Conservation (phyloP, 2,888 invertebrate species). For the Chrysomela aeneicollis region DNA sequence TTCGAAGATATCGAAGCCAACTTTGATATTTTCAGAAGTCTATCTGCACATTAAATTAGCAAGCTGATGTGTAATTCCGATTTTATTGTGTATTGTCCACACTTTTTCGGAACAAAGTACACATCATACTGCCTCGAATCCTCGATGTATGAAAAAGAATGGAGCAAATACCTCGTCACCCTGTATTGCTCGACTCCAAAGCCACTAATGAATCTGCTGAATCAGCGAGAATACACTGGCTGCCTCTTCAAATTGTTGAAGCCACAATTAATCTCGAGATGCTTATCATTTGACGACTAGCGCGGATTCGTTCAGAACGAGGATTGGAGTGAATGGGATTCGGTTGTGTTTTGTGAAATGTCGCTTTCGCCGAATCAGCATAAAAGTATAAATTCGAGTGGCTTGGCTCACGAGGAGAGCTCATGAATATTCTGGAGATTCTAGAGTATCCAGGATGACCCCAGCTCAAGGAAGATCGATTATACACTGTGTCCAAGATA, state of each 20-base stretch:
- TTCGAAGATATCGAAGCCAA: too few relatives aligned
- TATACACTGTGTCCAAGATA: too few relatives aligned
- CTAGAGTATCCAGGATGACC: conserved; percentile 7
- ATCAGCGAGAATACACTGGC: conserved; percentile 38
- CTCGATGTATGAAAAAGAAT: too few relatives aligned
- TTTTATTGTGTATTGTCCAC: too few relatives aligned
- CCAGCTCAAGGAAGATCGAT: background rate
- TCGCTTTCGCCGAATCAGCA: conserved; percentile 24
- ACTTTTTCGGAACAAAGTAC: too few relatives aligned
- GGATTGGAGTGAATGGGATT: conserved; percentile 16
- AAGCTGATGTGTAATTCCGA: too few relatives aligned
- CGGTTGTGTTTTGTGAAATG: conserved; percentile 23
- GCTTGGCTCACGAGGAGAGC: conserved; percentile 12
- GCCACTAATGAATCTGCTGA: conserved; percentile 44
- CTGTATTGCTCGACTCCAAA: conserved; percentile 26
- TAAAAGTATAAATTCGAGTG: conserved; percentile 27
- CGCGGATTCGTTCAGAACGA: conserved; percentile 24
- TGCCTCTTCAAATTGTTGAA: conserved; percentile 37
- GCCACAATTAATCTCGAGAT: conserved; percentile 38
- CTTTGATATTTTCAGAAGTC: too few relatives aligned
- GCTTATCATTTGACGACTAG: conserved; percentile 40
- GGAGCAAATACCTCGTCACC: background rate
- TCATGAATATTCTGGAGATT: conserved; percentile 32
- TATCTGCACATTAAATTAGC: too few relatives aligned
- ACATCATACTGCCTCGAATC: too few relatives aligned